phyloP scores from a whole-genome alignment of 2,113 vertebrate genomes.

The Lagopus leucura region DNA sequence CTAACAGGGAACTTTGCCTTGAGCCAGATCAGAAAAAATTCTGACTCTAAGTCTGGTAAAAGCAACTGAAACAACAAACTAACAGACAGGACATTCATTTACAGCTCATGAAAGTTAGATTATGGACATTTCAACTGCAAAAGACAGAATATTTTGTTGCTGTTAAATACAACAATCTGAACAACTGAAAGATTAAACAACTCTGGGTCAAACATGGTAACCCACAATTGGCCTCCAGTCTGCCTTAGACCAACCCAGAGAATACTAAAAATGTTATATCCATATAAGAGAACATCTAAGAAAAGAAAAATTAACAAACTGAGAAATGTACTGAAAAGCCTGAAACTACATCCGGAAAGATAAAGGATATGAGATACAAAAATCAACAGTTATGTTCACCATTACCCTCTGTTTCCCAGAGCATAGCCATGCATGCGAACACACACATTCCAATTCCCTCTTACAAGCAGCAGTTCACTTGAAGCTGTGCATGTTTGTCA shows the following conservation, averaged over 20 bases:
- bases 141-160: background rate
- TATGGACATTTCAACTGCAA: background rate
- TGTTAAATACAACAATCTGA: background rate
- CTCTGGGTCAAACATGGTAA: background rate
- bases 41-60: background rate
- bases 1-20: background rate
- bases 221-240: background rate
- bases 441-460: background rate
- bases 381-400: background rate
- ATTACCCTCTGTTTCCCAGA: background rate
- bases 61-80: constrained; percentile 17
- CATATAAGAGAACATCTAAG: background rate
- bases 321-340: background rate
- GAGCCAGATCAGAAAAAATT: background rate
- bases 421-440: rapidly evolving
- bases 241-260: background rate
- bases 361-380: background rate
- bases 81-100: background rate
- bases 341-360: background rate
- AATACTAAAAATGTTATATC: background rate
- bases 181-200: background rate
- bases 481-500: background rate
- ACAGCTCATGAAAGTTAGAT: background rate
- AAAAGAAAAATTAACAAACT: background rate
- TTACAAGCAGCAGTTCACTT: background rate